Percentiles rank a stretch among this genome's conserved stretches.
phyloP scores from a whole-genome alignment of 2,113 vertebrate species.

The Aspidoscelis tigris region DNA sequence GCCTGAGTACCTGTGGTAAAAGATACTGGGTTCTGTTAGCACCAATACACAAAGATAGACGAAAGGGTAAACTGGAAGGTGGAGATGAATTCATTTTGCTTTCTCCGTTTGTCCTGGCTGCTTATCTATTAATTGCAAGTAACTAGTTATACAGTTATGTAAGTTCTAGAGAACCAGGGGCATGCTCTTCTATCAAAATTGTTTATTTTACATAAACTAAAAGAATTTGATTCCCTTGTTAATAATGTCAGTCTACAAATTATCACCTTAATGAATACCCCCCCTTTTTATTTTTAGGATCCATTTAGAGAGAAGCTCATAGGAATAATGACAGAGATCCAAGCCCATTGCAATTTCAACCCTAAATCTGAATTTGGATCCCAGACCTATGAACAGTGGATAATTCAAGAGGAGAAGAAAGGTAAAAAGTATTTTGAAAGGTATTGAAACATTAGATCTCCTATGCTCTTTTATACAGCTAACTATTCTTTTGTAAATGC shows the following conservation, averaged over 20 bases:
- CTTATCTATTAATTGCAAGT: background rate
- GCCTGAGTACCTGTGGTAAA: too few species aligned
- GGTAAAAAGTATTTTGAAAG: constrained; percentile 73
- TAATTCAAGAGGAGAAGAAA: constrained; percentile 83
- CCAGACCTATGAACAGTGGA: constrained; percentile 94
- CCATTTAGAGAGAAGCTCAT: constrained; percentile 90
- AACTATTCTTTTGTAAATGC: background rate
- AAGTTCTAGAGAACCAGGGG: constrained; percentile 21
- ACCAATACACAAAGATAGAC: too few species aligned
- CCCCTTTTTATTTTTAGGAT: constrained; percentile 79
- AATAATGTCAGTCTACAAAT: constrained; percentile 22
- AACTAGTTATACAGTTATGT: background rate
- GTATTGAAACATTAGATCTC: background rate
- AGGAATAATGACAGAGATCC: constrained; percentile 89
- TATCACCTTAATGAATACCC: background rate
- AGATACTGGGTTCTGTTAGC: too few species aligned
- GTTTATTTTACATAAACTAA: background rate
- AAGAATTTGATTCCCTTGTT: background rate
- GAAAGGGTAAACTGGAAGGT: background rate
- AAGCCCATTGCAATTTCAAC: constrained; percentile 79
- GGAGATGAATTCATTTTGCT: background rate
- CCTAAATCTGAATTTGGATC: constrained; percentile 86
- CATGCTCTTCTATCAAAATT: constrained; percentile 8
- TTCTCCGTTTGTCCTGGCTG: background rate
- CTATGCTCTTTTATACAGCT: background rate